Evolutionary conservation across 2,888 invertebrate species (phyloP), one percentile per base, ranked within the genome.

Genomic region (Nymphalis urticae): DNA sequence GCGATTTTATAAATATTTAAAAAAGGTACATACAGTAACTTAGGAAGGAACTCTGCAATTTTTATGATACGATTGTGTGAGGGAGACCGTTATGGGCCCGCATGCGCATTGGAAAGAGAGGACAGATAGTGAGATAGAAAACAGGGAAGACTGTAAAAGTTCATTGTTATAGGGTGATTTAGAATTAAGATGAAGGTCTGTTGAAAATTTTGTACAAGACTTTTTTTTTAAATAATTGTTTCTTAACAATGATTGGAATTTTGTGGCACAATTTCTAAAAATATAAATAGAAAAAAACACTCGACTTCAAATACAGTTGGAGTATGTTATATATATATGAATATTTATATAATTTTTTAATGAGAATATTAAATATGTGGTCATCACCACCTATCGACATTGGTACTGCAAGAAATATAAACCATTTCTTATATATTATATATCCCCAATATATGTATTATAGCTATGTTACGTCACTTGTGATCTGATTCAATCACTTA

Each of bases 141-240:
- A 42, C 62, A 32, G 70, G 66, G 62, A 59, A 71, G 73, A 71
- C 69, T 73, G 73, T 70, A 70, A 72, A 72, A 75, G 69, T 75
- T 73, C 73, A 76, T 72, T 75, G 75, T 76, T 76, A 76, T 75
- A 71, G 71, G 72, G 74, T 71, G 70, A 74, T 74, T 72, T 71
- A 69, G 71, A 72, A 73, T 76, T 75, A 76, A 76, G 73, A 73
- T 70, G 66, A 66, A 73, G 54, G 54, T 56, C 27, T 27, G 54
- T 70, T 72, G 47, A 51, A 50, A 50, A 19, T 68, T 63, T 63
- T 59, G 27, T 63, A 47, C 42, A 59, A 19, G 47, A 63, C 32
- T 59, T 63, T 68, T 59, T 7, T 56, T 32, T 61, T 53, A 54
- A 59, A 27, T 27, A n/a, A 13, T 19, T 36, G 13, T 50, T 50